Evolutionary conservation across 2,797 vertebrate species (phyloP).

Genomic region (Neosalanx taihuensis): DNA sequence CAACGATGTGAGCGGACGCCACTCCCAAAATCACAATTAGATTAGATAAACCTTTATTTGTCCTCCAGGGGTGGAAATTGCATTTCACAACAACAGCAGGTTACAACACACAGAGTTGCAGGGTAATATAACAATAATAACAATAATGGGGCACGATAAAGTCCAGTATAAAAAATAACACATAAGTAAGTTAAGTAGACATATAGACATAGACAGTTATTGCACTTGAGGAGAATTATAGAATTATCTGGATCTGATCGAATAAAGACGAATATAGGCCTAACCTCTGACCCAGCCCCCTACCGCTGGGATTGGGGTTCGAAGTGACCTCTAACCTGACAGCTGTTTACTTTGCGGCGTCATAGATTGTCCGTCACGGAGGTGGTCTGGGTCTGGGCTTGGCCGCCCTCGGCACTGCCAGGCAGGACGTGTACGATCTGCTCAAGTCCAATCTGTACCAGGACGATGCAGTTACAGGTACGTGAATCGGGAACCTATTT

Average conservation of each 20-base stretch:
- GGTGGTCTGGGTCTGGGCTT: constrained; percentile 93
- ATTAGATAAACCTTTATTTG: too few species aligned
- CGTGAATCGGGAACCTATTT: neutral
- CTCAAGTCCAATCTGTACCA: constrained; percentile 99
- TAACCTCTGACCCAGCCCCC: neutral
- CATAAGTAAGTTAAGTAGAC: too few species aligned
- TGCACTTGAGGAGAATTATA: too few species aligned
- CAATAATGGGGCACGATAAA: too few species aligned
- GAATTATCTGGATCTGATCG: too few species aligned
- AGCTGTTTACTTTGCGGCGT: constrained; percentile 8
- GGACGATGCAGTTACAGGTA: constrained; percentile 98
- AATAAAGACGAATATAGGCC: neutral
- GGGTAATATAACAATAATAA: too few species aligned
- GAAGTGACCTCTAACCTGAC: neutral
- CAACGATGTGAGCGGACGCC: constrained; percentile 83
- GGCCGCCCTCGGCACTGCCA: constrained; percentile 93
- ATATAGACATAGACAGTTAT: too few species aligned
- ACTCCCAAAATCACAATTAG: neutral
- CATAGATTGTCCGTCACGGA: constrained; percentile 94
- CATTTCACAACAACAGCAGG: too few species aligned
- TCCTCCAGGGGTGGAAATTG: too few species aligned
- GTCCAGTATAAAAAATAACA: too few species aligned
- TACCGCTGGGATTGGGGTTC: neutral
- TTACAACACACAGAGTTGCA: too few species aligned
- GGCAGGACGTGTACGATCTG: constrained; percentile 96